These are phyloP conservation scores for Gasterosteus aculeatus DNA, from an alignment of 2,113 vertebrate genomes.

Conservation along the genomic window DNA sequence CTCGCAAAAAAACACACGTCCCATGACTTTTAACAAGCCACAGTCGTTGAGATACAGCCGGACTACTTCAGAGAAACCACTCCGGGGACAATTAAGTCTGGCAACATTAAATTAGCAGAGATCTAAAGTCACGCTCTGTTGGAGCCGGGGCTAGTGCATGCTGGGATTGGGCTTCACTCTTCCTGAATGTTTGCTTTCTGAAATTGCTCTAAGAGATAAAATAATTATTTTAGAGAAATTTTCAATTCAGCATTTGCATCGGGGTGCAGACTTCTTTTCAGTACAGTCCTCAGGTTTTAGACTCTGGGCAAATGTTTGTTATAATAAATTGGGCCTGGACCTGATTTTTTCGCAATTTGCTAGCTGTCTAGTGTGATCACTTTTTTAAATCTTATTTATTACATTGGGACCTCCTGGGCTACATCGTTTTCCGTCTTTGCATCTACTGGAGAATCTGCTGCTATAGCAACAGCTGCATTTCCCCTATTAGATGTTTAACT, in stretches of 20 bases:
- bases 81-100: constrained; percentile 71
- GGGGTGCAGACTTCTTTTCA: constrained; percentile 8
- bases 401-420: constrained; percentile 70
- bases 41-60: constrained; percentile 58
- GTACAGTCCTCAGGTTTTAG: constrained; percentile 26
- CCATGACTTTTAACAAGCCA: constrained; percentile 62
- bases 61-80: constrained; percentile 61
- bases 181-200: constrained; percentile 28
- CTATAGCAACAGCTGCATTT: constrained; percentile 76
- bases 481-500: constrained; percentile 76
- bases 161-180: constrained; percentile 37
- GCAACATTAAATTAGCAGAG: constrained; percentile 72
- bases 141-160: constrained; percentile 46
- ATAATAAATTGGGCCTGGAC: constrained; percentile 51
- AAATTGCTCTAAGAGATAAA: constrained; percentile 10
- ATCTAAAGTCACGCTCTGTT: constrained; percentile 63
- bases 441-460: constrained; percentile 60
- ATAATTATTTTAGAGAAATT: constrained; percentile 28
- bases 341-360: constrained; percentile 48
- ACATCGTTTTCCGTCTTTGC: constrained; percentile 44
- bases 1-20: constrained; percentile 33
- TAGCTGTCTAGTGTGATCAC: constrained; percentile 46
- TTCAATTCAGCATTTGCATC: constrained; percentile 18
- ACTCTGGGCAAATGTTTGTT: constrained; percentile 41
- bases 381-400: constrained; percentile 68